phyloP scores from a whole-genome alignment of 2,113 vertebrate species.

The Ovis canadensis region DNA sequence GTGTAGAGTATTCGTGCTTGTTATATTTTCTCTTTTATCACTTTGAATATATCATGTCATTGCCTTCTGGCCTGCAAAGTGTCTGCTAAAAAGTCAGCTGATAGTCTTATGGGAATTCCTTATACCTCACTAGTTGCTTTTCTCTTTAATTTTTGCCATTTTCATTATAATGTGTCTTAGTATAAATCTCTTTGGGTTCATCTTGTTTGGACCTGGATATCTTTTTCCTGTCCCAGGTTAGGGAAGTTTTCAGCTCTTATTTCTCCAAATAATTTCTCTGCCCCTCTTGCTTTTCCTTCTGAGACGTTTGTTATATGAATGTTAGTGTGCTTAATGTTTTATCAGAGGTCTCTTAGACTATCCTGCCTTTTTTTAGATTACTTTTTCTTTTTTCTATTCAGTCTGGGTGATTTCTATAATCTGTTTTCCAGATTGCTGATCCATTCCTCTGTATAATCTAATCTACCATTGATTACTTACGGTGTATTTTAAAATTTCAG shows the following conservation, averaged over 20 bases:
- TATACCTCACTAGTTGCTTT: not conserved
- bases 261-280: not conserved
- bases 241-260: not conserved
- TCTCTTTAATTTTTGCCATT: not conserved
- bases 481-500: not conserved
- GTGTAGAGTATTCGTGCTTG: not conserved
- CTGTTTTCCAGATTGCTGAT: not conserved
- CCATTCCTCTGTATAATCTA: not conserved
- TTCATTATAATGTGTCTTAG: not conserved
- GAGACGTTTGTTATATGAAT: not conserved
- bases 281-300: not conserved
- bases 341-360: not conserved
- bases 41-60: not conserved
- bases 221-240: not conserved
- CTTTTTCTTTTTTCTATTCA: not conserved
- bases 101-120: not conserved
- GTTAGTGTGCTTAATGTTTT: not conserved
- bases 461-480: not conserved
- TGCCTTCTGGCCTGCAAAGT: not conserved
- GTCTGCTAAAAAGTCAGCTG: not conserved
- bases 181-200: not conserved
- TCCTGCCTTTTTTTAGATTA: not conserved
- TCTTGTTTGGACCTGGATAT: not conserved
- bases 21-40: not conserved
- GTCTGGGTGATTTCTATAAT: not conserved